Conservation (phyloP, 1,140 invertebrate genomes). For the Palaemon carinicauda region DNA sequence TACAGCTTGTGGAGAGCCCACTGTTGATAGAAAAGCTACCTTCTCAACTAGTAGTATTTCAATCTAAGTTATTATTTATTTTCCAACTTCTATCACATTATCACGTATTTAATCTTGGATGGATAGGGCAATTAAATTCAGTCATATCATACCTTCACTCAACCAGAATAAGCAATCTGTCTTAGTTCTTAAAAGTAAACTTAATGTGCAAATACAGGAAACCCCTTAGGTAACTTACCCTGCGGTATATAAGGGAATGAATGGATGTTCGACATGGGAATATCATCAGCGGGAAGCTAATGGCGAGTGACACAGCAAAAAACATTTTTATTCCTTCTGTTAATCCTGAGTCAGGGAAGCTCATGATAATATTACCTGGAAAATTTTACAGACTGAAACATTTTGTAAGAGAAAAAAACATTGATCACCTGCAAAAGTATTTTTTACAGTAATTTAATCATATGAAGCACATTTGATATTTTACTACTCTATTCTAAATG, state of each 20-base stretch:
- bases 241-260: slow-evolving; percentile 87
- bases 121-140: not conserved
- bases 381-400: not conserved
- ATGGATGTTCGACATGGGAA: slow-evolving; percentile 95
- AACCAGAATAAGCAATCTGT: too few species aligned
- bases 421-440: too few species aligned
- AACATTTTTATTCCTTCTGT: slow-evolving; percentile 91
- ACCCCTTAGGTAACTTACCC: slow-evolving; percentile 70
- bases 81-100: too few species aligned
- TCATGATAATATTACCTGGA: slow-evolving; percentile 87
- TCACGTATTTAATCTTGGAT: not conserved
- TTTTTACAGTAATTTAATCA: too few species aligned
- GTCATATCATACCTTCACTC: too few species aligned
- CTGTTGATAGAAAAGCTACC: too few species aligned
- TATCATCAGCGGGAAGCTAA: slow-evolving; percentile 95
- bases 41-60: too few species aligned
- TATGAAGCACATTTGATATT: too few species aligned
- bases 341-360: slow-evolving; percentile 79
- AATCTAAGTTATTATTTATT: too few species aligned
- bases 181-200: not conserved
- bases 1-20: too few species aligned
- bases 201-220: not conserved
- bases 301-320: slow-evolving; percentile 92
- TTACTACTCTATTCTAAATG: too few species aligned
- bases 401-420: too few species aligned